Base-by-base conservation (phyloP, 2,113 vertebrate species). In the Zosterops japonicus region DNA sequence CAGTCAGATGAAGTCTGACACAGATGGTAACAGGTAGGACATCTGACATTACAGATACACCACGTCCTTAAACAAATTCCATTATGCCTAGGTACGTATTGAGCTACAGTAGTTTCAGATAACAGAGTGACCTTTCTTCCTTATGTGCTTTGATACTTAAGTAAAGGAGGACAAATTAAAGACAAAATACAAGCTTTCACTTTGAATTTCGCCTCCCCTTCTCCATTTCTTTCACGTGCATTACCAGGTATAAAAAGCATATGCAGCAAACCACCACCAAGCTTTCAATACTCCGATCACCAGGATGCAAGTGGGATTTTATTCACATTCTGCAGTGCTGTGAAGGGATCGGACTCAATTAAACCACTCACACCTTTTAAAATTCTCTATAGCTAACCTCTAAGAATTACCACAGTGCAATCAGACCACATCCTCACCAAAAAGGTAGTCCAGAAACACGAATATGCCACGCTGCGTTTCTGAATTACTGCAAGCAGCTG, bases 401-500 rank as follows among this genome's bases (percentile, higher is more conserved):
- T 76, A 50, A 64, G 95, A 96, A 95, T 90, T 92, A 94, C 94
- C 95, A 95, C 88, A 94, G 63, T 86, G 86, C 96, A 96, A 94
- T 72, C 61, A 97, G 74, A 97, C 96, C 93, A 97, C 86, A 95
- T 95, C 85, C 76, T 94, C 81, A 80, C 90, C 83, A 95, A 94
- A 97, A 94, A 95, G 68, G 90, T 94, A 96, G 93, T 69, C 95
- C 59, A 92, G 96, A 97, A 97, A 97, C 90, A 97, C 82, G 92
- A 97, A 97, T 74, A 96, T 28, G 44, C 95, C 63, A 92, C 95
- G 91, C 80, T 46, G 94, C 0, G 31, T 90, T 96, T 93, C 91
- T 95, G 94, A 94, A 94, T 83, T 90, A 96, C 94, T 52, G 11
- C 87, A 95, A 95, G 95, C 97, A 97, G 97, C 98, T 98, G 98